Percentiles rank a stretch among this genome's conserved stretches.
Conservation (phyloP, 2,797 vertebrate genomes). For the Oryzias dopingdopingensis region DNA sequence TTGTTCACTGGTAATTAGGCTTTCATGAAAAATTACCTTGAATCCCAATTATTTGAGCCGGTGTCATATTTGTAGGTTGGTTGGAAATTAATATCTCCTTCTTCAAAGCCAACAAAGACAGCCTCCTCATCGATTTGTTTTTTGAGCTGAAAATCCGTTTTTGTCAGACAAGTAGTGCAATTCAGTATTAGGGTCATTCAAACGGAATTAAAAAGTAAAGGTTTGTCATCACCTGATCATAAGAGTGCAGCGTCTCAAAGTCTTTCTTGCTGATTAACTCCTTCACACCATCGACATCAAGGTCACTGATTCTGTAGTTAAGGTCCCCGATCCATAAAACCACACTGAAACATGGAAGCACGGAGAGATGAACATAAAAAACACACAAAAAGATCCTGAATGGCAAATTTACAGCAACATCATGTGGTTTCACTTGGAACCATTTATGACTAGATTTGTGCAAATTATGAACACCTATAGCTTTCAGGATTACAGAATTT, state of each 20-base stretch:
- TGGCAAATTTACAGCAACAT: not conserved
- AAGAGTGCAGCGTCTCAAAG: constrained; percentile 81
- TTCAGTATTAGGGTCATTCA: not conserved
- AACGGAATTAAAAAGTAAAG: not conserved
- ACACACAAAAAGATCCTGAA: not conserved
- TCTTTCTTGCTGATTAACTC: constrained; percentile 85
- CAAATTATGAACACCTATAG: not conserved
- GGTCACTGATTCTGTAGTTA: constrained; percentile 93
- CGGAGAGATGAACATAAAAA: not conserved
- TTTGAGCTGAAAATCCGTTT: constrained; percentile 80
- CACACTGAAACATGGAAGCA: constrained; percentile 71
- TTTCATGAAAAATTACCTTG: constrained; percentile 79
- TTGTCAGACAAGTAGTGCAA: too few species aligned
- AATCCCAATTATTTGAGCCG: constrained; percentile 93
- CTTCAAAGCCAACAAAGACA: constrained; percentile 89
- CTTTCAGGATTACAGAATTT: constrained; percentile 9
- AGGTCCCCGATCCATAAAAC: constrained; percentile 96
- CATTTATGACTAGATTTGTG: not conserved
- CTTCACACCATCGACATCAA: constrained; percentile 88
- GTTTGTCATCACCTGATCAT: constrained; percentile 85
- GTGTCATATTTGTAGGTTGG: constrained; percentile 97
- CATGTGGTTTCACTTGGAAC: not conserved
- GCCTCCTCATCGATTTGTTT: constrained; percentile 86
- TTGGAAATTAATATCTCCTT: constrained; percentile 92
- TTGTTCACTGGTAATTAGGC: not conserved